Percentiles rank a stretch among this genome's conserved stretches.
Evolutionary conservation across 2,888 invertebrate species (phyloP).

Genomic region (Dichetophora obliterata): DNA sequence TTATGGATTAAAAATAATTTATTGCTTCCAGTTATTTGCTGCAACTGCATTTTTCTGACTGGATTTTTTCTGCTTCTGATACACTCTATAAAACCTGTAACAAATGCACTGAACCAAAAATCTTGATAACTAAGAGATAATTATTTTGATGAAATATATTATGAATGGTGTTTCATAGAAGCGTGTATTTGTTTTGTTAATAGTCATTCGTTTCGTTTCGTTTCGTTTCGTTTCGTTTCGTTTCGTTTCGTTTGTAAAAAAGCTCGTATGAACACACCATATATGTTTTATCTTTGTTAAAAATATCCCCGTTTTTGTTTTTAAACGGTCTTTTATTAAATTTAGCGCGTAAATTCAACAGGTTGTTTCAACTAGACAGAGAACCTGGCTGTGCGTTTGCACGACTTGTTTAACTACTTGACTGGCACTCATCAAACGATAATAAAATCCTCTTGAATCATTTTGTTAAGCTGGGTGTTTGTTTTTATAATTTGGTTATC

Average conservation of each 20-base stretch:
- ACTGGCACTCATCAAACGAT: not conserved
- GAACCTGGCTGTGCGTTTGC: conserved; percentile 2
- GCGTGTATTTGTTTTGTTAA: no score
- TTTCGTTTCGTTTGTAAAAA: no score
- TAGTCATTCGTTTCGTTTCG: no score
- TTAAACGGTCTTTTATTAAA: conserved; percentile 2
- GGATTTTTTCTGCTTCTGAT: not conserved
- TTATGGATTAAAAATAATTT: conserved; percentile 35
- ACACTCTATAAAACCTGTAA: not conserved
- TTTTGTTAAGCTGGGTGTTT: not conserved
- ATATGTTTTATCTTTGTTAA: not conserved
- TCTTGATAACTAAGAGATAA: no score
- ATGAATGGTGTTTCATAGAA: no score
- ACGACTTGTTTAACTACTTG: not conserved
- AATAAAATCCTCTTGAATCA: conserved; percentile 14
- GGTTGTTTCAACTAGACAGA: conserved; percentile 14
- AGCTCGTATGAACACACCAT: no score
- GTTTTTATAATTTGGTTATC: not conserved
- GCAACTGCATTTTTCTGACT: conserved; percentile 31
- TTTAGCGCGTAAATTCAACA: conserved; percentile 30
- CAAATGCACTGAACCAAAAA: no score
- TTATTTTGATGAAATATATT: no score
- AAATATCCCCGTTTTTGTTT: not conserved
- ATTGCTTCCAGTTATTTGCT: conserved; percentile 33
- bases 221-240: no score